Evolutionary conservation across 2,888 invertebrate species (phyloP).

Genomic region (Caenorhabditis afra): DNA sequence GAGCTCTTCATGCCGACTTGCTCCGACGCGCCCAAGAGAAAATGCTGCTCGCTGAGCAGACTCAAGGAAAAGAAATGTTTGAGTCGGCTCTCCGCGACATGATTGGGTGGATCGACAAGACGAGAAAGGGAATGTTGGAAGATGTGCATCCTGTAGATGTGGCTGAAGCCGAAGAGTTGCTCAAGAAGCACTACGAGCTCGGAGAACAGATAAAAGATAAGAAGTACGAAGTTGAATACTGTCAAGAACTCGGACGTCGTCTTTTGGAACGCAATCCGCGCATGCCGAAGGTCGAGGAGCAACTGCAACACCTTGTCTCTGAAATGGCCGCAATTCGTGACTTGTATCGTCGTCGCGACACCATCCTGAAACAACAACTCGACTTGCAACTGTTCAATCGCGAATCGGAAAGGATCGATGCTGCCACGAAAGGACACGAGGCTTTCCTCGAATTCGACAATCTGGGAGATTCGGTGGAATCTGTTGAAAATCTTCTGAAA

Average conservation of each 20-base stretch:
- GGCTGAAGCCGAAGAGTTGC: conserved; percentile 91
- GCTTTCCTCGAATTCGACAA: conserved; percentile 91
- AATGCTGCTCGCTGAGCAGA: conserved; percentile 90
- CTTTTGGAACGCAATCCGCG: conserved; percentile 83
- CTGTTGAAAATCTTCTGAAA: conserved; percentile 91
- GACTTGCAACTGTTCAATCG: conserved; percentile 92
- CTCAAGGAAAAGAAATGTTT: conserved; percentile 94
- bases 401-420: conserved; percentile 97
- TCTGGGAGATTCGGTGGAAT: conserved; percentile 84
- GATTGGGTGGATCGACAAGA: conserved; percentile 70
- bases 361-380: conserved; percentile 90
- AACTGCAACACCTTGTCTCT: conserved; percentile 53
- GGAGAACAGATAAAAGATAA: conserved; percentile 84
- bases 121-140: conserved; percentile 66
- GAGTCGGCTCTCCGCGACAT: conserved; percentile 81
- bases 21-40: conserved; percentile 88
- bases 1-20: conserved; percentile 91
- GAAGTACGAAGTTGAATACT: conserved; percentile 84
- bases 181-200: conserved; percentile 93
- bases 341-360: conserved; percentile 85
- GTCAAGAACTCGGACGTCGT: conserved; percentile 86
- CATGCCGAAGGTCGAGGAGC: conserved; percentile 71
- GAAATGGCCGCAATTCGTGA: conserved; percentile 82
- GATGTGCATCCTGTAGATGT: conserved; percentile 83
- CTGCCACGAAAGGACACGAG: conserved; percentile 93